Conservation (phyloP, 1,140 invertebrate genomes). For the Caenorhabditis remanei region DNA sequence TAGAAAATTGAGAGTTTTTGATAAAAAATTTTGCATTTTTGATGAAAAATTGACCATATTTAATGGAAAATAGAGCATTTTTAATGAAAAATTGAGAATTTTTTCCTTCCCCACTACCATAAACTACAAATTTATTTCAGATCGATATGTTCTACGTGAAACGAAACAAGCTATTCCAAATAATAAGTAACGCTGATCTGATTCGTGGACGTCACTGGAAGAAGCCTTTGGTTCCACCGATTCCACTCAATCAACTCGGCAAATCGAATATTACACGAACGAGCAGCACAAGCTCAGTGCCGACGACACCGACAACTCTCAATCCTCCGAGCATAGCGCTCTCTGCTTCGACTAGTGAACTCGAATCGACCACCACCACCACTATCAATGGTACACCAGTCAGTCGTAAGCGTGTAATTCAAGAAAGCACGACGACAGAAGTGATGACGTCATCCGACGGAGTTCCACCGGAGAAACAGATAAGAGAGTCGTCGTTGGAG, state of each 20-base stretch:
- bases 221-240: not conserved
- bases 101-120: not conserved
- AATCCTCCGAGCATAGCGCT: not conserved
- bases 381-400: not conserved
- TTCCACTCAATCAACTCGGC: not conserved
- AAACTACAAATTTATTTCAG: not conserved
- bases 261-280: not conserved
- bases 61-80: too few species aligned
- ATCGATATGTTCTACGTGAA: constrained; percentile 49
- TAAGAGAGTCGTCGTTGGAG: not conserved
- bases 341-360: not conserved
- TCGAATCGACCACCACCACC: constrained; percentile 18
- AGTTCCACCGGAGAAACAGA: constrained; percentile 1
- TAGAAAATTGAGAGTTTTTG: too few species aligned
- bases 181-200: constrained; percentile 4
- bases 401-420: not conserved
- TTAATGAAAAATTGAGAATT: not conserved
- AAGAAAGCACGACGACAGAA: constrained; percentile 3
- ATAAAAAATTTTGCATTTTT: too few species aligned
- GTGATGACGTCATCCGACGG: not conserved
- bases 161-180: constrained; percentile 5
- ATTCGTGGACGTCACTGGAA: constrained; percentile 4
- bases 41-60: too few species aligned
- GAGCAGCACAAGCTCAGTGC: constrained; percentile 3
- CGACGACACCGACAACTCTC: constrained; percentile 4